Base-by-base conservation (phyloP, 2,113 vertebrate genomes). In the Phasianus colchicus region DNA sequence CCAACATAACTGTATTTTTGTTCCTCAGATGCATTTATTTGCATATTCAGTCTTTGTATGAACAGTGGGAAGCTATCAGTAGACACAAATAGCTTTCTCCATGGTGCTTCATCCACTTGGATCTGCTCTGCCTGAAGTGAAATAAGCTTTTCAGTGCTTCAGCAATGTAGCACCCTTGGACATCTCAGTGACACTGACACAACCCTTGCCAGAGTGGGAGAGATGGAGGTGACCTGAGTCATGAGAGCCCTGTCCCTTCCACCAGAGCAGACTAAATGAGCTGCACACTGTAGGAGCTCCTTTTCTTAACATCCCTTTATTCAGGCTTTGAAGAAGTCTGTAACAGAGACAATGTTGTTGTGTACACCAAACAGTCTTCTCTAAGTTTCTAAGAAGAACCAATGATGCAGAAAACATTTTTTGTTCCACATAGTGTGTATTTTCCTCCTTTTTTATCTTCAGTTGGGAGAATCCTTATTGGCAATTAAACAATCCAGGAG, bases 311-410 rank as follows among this genome's bases (percentile, higher is more conserved):
- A 45, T 66, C 66, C 45, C n/a, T 88, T 92, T 79, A 76, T 83
- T 75, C 80, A 79, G 80, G n/a, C 76, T 88, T 71, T 54, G 32
- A 70, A 74, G 45, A 64, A 47, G 71, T 38, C 75, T 73, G 30
- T 38, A 79, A 27, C 80, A 77, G 83, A 89, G 64, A 14, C 78
- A 40, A 36, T 6, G 38, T 2, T 71, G 52, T 38, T 96, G 40
- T 77, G 67, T 69, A 67, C 82, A 72, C 80, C 83, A 36, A 89
- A 22, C 77, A 78, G 45, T 50, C 73, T 81, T 67, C 71, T 91
- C 61, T n/a, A 63, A 93, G 66, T 67, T 71, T 92, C 65, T n/a
- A 58, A 94, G 70, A 57, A 86, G 86, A 92, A 63, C 21, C 1
- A 18, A 9, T n/a, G 24, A 45, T 64, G 36, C 63, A 45, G 63